Conservation (phyloP, 2,113 vertebrate species). For the Uria aalge region DNA sequence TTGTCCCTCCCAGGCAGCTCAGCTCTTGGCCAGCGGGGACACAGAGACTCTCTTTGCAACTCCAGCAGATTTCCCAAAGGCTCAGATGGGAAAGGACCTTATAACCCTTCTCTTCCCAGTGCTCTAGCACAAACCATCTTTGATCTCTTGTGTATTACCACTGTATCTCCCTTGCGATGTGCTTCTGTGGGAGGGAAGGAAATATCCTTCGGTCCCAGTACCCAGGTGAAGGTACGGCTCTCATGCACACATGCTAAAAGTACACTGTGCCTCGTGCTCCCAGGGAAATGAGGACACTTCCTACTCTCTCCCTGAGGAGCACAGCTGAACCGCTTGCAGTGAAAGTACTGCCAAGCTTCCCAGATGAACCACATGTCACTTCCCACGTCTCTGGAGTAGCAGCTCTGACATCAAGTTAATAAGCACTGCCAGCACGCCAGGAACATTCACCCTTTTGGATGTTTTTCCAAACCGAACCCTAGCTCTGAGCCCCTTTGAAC, state of each 20-base stretch:
- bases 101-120: background rate
- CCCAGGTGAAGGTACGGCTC: conserved; percentile 25
- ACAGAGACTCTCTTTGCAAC: background rate
- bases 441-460: background rate
- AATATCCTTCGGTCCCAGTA: background rate
- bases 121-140: background rate
- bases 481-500: background rate
- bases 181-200: background rate
- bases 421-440: background rate
- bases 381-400: conserved; percentile 29
- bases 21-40: background rate
- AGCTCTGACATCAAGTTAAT: background rate
- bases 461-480: background rate
- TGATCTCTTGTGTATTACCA: background rate
- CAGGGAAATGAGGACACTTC: conserved; percentile 35
- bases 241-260: background rate
- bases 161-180: background rate
- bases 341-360: conserved; percentile 40
- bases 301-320: conserved; percentile 35
- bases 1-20: background rate
- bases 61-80: conserved; percentile 4
- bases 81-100: conserved; percentile 18
- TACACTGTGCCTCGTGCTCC: background rate
- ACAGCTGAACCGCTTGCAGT: background rate
- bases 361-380: conserved; percentile 26